phyloP scores from a whole-genome alignment of 1,140 invertebrate species.

The Lasioglossum baleicum region DNA sequence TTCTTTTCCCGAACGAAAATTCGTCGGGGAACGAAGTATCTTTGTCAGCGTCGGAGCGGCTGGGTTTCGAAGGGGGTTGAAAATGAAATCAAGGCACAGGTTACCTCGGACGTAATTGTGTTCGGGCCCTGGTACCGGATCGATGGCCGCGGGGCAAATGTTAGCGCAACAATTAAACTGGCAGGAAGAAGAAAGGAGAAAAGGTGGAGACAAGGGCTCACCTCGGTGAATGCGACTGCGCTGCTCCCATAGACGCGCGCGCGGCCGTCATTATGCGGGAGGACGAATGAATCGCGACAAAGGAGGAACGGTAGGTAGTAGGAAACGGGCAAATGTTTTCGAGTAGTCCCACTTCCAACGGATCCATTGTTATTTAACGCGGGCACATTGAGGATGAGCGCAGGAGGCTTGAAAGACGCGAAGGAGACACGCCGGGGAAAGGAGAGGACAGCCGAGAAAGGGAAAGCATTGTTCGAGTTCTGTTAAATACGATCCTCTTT shows the following conservation, averaged over 20 bases:
- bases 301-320: conserved; percentile 17
- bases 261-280: conserved; percentile 64
- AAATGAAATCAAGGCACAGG: conserved; percentile 41
- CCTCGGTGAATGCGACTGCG: conserved; percentile 51
- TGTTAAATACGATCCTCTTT: conserved; percentile 61
- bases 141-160: conserved; percentile 72
- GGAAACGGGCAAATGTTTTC: conserved; percentile 68
- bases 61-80: background rate
- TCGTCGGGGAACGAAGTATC: background rate
- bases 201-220: conserved; percentile 28
- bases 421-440: conserved; percentile 8
- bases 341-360: conserved; percentile 62
- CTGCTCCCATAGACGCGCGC: conserved; percentile 58
- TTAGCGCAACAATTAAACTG: conserved; percentile 72
- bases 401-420: conserved; percentile 12
- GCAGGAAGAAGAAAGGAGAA: conserved; percentile 56
- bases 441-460: conserved; percentile 26
- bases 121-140: conserved; percentile 50
- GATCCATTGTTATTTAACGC: conserved; percentile 70
- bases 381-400: conserved; percentile 50
- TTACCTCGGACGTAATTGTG: conserved; percentile 57
- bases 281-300: conserved; percentile 67
- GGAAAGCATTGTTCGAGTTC: conserved; percentile 61
- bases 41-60: background rate
- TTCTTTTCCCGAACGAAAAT: background rate